Base-by-base conservation (phyloP, 2,113 vertebrate genomes). In the Aplodontia rufa region DNA sequence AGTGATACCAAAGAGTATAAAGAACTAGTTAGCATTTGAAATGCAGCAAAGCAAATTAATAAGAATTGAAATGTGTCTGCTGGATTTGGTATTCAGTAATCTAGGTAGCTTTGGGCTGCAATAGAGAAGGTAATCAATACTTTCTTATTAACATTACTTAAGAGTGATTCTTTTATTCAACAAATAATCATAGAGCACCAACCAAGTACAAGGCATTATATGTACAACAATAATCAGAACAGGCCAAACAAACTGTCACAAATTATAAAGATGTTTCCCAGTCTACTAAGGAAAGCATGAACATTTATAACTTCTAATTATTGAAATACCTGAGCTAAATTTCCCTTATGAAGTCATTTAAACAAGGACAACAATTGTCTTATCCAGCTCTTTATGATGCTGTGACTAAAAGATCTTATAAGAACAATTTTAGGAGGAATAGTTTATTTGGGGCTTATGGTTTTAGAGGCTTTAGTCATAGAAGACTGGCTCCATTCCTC, bases 141-240 rank as follows among this genome's bases (percentile, higher is more conserved):
- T 74, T 89, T 86, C 64, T 81, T 76, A 53, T 13, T 45, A 20
- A 42, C 26, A 40, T 74, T 78, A 22, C 45, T 90, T 82, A 72
- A 78, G 40, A 64, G 4, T 80, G 51, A 95, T 53, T 89, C 1
- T 88, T 86, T 96, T 83, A 94, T 45, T 40, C 62, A 79, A 69
- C 30, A 94, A 93, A 91, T 71, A 83, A 87, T 90, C 68, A 90
- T 24, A 92, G n/a, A 91, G 28, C 45, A 62, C 32, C 60, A 94
- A 76, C 10, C 17, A 75, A 62, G 5, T 45, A 80, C 5, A 93
- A 91, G 42, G 28, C 6, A 81, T 2, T 87, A 26, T 68, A n/a
- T 26, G 17, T 76, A 51, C 20, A 84, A 92, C 26, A 26, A 82
- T 69, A 79, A 91, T 72, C 9, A 87, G 87, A 96, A n/a, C 2